Conservation (phyloP, 2,113 vertebrate species). For the Scartelaos histophorus region DNA sequence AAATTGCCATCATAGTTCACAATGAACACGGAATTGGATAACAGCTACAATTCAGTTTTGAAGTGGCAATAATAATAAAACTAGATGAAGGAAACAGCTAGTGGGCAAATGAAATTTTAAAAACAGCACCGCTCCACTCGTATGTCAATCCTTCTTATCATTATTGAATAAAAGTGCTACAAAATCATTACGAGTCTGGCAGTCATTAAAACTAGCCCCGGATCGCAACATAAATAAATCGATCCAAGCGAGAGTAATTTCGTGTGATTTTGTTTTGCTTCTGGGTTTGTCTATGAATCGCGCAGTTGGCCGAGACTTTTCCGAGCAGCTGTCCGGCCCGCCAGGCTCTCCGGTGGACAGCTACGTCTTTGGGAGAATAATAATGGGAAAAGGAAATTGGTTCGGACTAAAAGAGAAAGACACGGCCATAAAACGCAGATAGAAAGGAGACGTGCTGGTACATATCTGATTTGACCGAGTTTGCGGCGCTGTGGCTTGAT, state of each 20-base stretch:
- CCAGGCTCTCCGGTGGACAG: conserved; percentile 31
- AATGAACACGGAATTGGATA: background rate
- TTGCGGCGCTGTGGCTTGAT: conserved; percentile 59
- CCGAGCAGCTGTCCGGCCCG: conserved; percentile 46
- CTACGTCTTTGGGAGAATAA: conserved; percentile 23
- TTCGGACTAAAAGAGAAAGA: conserved; percentile 40
- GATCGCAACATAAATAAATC: conserved; percentile 44
- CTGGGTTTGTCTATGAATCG: conserved; percentile 23
- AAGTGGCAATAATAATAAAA: conserved; percentile 35
- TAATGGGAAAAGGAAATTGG: conserved; percentile 46
- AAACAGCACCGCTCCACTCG: conserved; percentile 26
- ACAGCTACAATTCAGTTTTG: conserved; percentile 36
- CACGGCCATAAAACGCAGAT: conserved; percentile 34
- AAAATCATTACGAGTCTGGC: conserved; percentile 35
- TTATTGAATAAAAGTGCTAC: conserved; percentile 45
- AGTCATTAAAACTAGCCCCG: conserved; percentile 26
- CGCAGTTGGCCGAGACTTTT: conserved; percentile 31
- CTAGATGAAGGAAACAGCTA: conserved; percentile 29
- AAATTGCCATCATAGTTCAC: background rate
- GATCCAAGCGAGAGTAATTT: conserved; percentile 49
- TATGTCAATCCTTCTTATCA: conserved; percentile 47
- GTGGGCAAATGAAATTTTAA: conserved; percentile 41
- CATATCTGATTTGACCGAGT: conserved; percentile 63
- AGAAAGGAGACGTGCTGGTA: conserved; percentile 47
- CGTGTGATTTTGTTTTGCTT: conserved; percentile 28